Percentiles rank a stretch among this genome's conserved stretches.
Evolutionary conservation across 2,797 vertebrate genomes (phyloP).

Genomic region (Petrocephalus schoutedeni): DNA sequence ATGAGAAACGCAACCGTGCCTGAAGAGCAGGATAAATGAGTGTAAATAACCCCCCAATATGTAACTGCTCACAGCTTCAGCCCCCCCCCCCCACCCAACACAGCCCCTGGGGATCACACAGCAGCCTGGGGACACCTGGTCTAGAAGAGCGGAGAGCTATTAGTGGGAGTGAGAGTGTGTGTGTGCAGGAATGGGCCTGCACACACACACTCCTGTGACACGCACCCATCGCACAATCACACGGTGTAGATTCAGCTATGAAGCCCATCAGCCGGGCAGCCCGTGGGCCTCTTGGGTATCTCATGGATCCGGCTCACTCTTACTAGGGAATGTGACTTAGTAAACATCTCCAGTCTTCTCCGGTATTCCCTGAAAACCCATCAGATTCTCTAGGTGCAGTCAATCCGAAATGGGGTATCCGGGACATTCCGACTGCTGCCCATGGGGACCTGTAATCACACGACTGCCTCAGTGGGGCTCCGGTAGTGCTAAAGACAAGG

Average conservation of each 20-base stretch:
- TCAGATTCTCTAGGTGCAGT: neutral
- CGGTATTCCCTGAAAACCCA: neutral
- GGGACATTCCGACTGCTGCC: neutral
- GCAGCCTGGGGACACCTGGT: neutral
- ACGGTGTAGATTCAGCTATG: neutral
- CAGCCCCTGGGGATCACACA: neutral
- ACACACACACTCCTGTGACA: neutral
- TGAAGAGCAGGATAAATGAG: neutral
- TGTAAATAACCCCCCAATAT: neutral
- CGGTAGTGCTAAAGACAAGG: neutral
- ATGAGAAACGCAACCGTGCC: neutral
- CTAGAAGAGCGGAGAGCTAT: constrained; percentile 38
- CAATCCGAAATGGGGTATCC: neutral
- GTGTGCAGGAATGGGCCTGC: neutral
- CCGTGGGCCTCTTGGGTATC: neutral
- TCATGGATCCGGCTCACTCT: too few relatives aligned
- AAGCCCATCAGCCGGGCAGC: neutral
- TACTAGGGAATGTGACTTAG: neutral
- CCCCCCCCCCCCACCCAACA: neutral
- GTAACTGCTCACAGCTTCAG: neutral
- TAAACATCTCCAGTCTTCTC: neutral
- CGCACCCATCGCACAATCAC: neutral
- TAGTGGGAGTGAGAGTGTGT: constrained; percentile 20
- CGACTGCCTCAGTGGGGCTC: neutral
- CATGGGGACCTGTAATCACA: neutral